Evolutionary conservation across 2,888 invertebrate species (phyloP).

Genomic region (Drosophila tanythrix): DNA sequence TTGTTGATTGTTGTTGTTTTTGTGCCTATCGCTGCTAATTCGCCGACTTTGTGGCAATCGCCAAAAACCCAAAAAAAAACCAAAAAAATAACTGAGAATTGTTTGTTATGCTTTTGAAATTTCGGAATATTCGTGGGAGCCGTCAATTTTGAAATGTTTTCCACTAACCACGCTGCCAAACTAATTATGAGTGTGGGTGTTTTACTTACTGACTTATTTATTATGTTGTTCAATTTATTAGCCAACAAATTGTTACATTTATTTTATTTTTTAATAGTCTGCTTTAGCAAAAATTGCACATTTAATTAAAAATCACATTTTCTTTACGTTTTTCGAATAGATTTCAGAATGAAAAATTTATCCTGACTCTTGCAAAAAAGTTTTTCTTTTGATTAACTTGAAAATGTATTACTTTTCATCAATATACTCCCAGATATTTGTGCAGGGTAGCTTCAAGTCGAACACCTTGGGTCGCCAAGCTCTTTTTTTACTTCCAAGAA

Average conservation of each 20-base stretch:
- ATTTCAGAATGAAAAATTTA: background rate
- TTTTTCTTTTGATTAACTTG: background rate
- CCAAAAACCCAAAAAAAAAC: conserved; percentile 22
- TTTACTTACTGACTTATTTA: background rate
- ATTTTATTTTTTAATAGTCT: background rate
- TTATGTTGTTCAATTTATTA: background rate
- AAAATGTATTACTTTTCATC: background rate
- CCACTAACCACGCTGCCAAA: background rate
- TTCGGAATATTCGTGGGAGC: conserved; percentile 25
- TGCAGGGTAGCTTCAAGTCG: conserved; percentile 7
- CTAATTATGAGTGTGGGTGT: background rate
- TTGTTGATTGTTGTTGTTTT: conserved; percentile 12
- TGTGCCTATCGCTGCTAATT: conserved; percentile 37
- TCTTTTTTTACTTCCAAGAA: conserved; percentile 41
- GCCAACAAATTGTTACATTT: background rate
- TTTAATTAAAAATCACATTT: background rate
- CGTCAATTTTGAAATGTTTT: conserved; percentile 17
- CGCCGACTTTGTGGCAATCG: conserved; percentile 24
- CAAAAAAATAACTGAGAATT: background rate
- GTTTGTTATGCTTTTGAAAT: conserved; percentile 30
- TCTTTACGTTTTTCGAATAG: background rate
- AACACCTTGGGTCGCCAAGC: no score
- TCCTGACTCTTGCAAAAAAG: background rate
- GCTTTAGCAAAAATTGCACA: background rate
- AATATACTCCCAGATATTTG: background rate